Evolutionary conservation across 1,140 invertebrate genomes (phyloP).

Genomic region (Drosophila navojoa): DNA sequence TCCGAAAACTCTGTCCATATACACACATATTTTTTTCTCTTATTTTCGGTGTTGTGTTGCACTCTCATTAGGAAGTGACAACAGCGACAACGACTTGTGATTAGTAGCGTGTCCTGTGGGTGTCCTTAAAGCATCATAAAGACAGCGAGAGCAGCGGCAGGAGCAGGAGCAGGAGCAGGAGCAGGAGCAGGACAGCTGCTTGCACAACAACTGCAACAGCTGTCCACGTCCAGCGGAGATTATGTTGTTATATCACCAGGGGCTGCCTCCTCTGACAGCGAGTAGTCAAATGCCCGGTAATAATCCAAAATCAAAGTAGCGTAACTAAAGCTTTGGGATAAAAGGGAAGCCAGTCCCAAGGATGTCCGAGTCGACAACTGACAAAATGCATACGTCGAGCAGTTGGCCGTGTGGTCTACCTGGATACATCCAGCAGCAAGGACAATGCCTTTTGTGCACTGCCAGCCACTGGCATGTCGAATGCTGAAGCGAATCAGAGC

Average conservation of each 20-base stretch:
- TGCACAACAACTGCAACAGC: constrained; percentile 40
- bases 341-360: constrained; percentile 37
- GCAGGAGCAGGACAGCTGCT: constrained; percentile 45
- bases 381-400: constrained; percentile 55
- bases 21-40: constrained; percentile 2
- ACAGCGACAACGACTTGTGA: constrained; percentile 66
- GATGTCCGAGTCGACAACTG: constrained; percentile 47
- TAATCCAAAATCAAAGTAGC: constrained; percentile 72
- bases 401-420: constrained; percentile 46
- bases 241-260: constrained; percentile 49
- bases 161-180: not conserved
- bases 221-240: constrained; percentile 48
- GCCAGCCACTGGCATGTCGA: constrained; percentile 40
- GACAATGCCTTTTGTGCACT: constrained; percentile 61
- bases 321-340: constrained; percentile 69
- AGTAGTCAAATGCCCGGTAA: constrained; percentile 24
- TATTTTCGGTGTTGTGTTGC: constrained; percentile 67
- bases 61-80: constrained; percentile 77
- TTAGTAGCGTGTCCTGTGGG: constrained; percentile 70
- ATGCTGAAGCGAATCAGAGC: constrained; percentile 49
- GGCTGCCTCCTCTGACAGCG: not conserved
- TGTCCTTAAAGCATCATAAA: constrained; percentile 56
- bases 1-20: constrained; percentile 12
- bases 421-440: constrained; percentile 31
- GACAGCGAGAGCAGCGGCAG: constrained; percentile 38